Conservation (phyloP, 2,888 invertebrate species). For the Sphaerophoria taeniata region DNA sequence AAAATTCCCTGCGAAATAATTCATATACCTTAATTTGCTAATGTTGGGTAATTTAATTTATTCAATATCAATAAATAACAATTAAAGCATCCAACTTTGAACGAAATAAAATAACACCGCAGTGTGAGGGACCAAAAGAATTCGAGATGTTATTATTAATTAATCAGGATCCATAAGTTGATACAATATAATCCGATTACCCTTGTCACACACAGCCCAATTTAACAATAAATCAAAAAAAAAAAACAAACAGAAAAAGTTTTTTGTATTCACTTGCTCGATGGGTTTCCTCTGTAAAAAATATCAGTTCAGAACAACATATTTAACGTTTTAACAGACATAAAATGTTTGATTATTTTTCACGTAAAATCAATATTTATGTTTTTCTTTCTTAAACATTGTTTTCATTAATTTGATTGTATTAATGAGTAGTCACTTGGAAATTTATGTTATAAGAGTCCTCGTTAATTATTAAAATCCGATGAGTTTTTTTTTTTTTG, state of each 20-base stretch:
- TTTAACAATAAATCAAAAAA: conserved; percentile 12
- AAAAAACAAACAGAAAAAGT: conserved; percentile 4
- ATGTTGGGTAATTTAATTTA: too few relatives aligned
- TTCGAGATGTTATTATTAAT: conserved; percentile 3
- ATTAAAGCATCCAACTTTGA: too few relatives aligned
- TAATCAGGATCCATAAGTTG: conserved; percentile 11
- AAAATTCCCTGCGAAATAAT: too few relatives aligned
- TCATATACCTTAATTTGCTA: too few relatives aligned
- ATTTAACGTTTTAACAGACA: too few relatives aligned
- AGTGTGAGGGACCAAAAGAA: conserved; percentile 5
- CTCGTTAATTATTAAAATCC: background rate
- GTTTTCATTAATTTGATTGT: background rate
- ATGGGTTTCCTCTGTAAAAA: too few relatives aligned
- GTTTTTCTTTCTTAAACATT: background rate
- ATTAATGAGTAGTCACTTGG: background rate
- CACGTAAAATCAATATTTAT: conserved; percentile 9
- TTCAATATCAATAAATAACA: too few relatives aligned
- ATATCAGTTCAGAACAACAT: too few relatives aligned
- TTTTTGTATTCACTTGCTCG: too few relatives aligned
- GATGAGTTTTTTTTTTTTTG: background rate
- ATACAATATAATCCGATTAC: conserved; percentile 28
- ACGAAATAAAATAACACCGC: too few relatives aligned
- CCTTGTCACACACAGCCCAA: conserved; percentile 12
- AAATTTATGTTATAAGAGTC: background rate
- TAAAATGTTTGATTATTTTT: conserved; percentile 16